Evolutionary conservation across 2,113 vertebrate species (phyloP), one percentile per base, ranked within the genome.

Genomic region (Antennarius striatus): DNA sequence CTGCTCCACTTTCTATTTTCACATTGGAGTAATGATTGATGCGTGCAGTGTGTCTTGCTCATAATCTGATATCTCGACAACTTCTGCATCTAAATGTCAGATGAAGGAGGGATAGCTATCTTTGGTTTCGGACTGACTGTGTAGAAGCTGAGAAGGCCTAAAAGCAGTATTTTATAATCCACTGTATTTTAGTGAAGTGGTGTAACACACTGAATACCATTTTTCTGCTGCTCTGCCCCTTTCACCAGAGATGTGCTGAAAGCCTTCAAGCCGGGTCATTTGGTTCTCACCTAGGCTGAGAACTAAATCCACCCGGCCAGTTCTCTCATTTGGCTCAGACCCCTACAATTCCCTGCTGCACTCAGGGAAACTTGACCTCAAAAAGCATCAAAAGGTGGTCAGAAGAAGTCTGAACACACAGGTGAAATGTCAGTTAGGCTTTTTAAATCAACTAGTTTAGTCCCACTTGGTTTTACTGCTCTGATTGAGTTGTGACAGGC

Each of bases 1-100:
- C 64, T 30, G 45, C 64, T 79, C 70, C 68, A 56, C 46, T 6
- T 77, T 86, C 81, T 81, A 81, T 88, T 89, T 83, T 90, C 79
- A 84, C 57, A 58, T 77, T 45, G 52, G 49, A 28, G 16, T 22
- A 5, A 32, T 84, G 82, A 86, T 81, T 67, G 74, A 87, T 84
- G 79, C 3, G 36, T 40, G 42, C 58, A 15, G 40, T 56, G 54
- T 43, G 64, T 60, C 58, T 55, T 63, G 63, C 74, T 68, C 73
- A 74, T 64, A 72, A 86, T 78, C 54, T 22, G 71, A 89, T 87
- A 79, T 57, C 81, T 62, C 30, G 0, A 60, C 68, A 72, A 47
- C 50, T 77, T 73, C 52, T 73, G 53, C 40, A 56, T 73, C 64
- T 62, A 82, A 84, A 73, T 84, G 71, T 66, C 82, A 70, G 50